Evolutionary conservation across 2,888 invertebrate species (phyloP).

Genomic region (Pristionchus fissidentatus): DNA sequence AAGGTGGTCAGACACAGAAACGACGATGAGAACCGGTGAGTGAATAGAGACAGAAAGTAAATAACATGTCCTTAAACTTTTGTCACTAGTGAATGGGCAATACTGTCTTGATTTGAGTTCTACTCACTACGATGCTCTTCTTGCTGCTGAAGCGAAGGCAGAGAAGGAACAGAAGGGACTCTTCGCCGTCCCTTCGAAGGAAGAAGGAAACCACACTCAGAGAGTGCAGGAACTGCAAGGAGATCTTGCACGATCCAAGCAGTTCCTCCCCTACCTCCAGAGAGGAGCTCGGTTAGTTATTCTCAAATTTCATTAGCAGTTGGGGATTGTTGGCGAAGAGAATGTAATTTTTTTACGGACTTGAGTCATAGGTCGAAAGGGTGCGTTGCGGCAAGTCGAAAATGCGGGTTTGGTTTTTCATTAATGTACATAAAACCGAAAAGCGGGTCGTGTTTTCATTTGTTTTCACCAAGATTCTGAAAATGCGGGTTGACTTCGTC

Average conservation of each 20-base stretch:
- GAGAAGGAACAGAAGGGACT: conserved; percentile 87
- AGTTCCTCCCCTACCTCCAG: conserved; percentile 93
- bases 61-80: no score
- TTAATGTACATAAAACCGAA: no score
- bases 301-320: background rate
- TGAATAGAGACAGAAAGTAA: background rate
- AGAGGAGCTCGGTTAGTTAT: conserved; percentile 78
- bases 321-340: background rate
- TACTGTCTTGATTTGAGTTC: conserved; percentile 78
- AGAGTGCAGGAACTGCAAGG: conserved; percentile 69
- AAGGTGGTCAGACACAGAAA: conserved; percentile 93
- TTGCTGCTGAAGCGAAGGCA: conserved; percentile 93
- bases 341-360: background rate
- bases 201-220: conserved; percentile 50
- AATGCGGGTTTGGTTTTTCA: background rate
- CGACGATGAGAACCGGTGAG: conserved; percentile 82
- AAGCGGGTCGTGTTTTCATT: no score
- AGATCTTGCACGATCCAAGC: conserved; percentile 77
- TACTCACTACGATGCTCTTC: conserved; percentile 90
- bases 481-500: no score
- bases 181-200: conserved; percentile 83
- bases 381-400: no score
- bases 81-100: background rate
- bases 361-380: no score
- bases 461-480: no score